Evolutionary conservation across 2,797 vertebrate species (phyloP), one percentile per base, ranked within the genome.

Genomic region (Tympanoctomys barrerae): DNA sequence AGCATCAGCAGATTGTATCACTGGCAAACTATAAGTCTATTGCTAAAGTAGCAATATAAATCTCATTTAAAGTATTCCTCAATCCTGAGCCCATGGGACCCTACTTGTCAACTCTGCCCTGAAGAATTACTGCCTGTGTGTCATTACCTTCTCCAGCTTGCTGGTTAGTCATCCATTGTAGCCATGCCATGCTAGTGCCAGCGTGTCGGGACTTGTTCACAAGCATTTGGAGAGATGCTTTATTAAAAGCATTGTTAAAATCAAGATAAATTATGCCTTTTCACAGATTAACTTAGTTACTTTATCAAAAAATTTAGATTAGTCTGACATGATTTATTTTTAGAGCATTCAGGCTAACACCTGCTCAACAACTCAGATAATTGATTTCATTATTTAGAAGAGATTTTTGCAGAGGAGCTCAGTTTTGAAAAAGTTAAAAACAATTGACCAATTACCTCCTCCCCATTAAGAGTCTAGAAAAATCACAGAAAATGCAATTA

Each of bases 281-380:
- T 94, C 84, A 96, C 95, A 89, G 97, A 95, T 91, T 96, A 95
- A 94, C 64, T 97, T 92, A 89, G 91, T 96, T 95, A 91, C 33
- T 95, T 89, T 89, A 96, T 94, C 77, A 3, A 61, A 95, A 97
- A 96, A 90, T 73, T 54, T 5, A 90, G 36, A 87, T 64, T 77
- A 91, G 89, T 77, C 1, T 93, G 49, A 95, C 88, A 95, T 92
- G 73, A 18, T 95, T 97, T 96, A 54, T 87, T 97, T 98, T 95
- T 97, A 54, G 46, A 95, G 87, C 97, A 97, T 49, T 22, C 22
- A 54, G 31, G 7, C n/a, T 96, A 87, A 88, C 52, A 96, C 75
- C 85, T 96, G 91, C 36, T 90, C 92, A 62, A 85, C 96, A 78
- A 93, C 80, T 62, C 89, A 95, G 92, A 94, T 70, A 97, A 95